Evolutionary conservation across 2,113 vertebrate genomes (phyloP).

Genomic region (Crypturellus undulatus): DNA sequence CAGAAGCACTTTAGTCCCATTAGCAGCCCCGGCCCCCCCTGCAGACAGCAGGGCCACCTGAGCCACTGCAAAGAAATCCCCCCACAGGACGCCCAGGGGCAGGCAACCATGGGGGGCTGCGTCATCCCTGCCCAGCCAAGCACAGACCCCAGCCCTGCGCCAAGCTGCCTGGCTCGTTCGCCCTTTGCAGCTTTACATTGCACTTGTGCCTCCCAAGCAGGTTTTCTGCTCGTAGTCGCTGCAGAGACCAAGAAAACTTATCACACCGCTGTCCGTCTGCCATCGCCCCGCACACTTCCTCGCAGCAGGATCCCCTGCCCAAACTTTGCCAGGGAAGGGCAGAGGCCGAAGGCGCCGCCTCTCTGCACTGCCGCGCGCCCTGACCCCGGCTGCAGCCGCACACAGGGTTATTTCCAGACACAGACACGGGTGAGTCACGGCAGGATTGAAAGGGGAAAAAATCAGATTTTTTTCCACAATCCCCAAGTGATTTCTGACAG

Average conservation of each 20-base stretch:
- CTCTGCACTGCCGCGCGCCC: neutral
- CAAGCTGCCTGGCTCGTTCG: too few species aligned
- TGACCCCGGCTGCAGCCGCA: accelerated
- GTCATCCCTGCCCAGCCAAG: too few species aligned
- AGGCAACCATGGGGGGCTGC: neutral
- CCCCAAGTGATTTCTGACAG: neutral
- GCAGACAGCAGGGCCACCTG: slow-evolving; percentile 13
- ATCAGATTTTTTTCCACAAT: neutral
- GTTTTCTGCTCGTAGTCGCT: too few species aligned
- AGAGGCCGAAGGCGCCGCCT: neutral
- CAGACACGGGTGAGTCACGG: slow-evolving; percentile 19
- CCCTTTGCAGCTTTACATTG: too few species aligned
- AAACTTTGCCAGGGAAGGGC: too few species aligned
- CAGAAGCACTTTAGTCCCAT: slow-evolving; percentile 70
- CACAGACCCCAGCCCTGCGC: neutral
- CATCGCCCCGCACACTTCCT: too few species aligned
- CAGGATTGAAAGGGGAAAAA: neutral
- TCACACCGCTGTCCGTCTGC: too few species aligned
- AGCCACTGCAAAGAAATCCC: neutral
- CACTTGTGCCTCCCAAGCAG: too few species aligned
- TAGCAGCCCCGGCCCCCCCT: slow-evolving; percentile 59
- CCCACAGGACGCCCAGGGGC: accelerated
- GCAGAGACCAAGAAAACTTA: too few species aligned
- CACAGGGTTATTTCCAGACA: slow-evolving; percentile 41
- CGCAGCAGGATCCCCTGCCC: too few species aligned